Base-by-base conservation (phyloP, 2,888 invertebrate species). In the Prosapia bicincta region DNA sequence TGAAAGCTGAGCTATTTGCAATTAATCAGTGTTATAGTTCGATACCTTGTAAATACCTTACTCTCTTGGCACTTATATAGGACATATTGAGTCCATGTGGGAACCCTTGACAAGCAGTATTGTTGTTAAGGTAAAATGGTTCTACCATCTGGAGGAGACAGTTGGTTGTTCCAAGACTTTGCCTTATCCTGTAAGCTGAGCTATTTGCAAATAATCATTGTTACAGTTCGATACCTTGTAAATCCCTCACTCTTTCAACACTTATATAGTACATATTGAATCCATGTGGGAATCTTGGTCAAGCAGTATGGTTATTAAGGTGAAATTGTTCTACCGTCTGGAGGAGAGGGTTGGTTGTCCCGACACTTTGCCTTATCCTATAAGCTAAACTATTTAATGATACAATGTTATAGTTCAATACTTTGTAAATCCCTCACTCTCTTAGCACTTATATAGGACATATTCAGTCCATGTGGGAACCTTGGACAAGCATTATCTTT, bases 301-400 rank as follows among this genome's bases (percentile, higher is more conserved):
- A 38, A 94, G 93, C 83, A 94, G 93, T 83, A 97, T 96, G 94
- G 91, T 94, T 67, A 97, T 98, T 68, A 92, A 92, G 80, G 97
- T 98, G 71, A 92, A 94, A 83, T 98, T 98, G 98, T 98, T 96
- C 86, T 98, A 98, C 87, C 97, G 97, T 85, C 97, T 97, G 0
- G 97, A 97, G 85, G 98, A 98, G 86, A 96, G 97, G 0, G 89
- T 90, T 54, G 93, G 93, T 24, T 91, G 91, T 83, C 89, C 90
- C 10, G 87, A n/a, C 92, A 90, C 90, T 81, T 87, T 96, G 75
- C n/a, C n/a, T n/a, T n/a, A n/a, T n/a, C n/a, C n/a, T n/a, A n/a
- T n/a, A n/a, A n/a, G n/a, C n/a, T n/a, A n/a, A n/a, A n/a, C n/a
- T n/a, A n/a, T n/a, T n/a, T n/a, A n/a, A n/a, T n/a, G n/a, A n/a